Percentiles rank a stretch among this genome's conserved stretches.
Evolutionary conservation across 2,113 vertebrate species (phyloP).

Genomic region (Marmota monax): DNA sequence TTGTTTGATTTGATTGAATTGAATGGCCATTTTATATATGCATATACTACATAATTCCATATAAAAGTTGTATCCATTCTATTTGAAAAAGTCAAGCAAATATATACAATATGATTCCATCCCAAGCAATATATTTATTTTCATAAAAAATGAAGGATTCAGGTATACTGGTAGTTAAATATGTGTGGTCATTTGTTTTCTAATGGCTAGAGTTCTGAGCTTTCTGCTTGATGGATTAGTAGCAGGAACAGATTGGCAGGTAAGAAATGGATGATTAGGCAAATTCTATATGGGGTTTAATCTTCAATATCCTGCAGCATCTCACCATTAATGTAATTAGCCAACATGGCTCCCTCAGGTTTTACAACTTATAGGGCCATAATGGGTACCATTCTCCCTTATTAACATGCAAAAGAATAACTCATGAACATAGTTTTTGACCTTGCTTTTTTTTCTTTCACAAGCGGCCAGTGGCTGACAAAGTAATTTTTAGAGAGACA

Average conservation of each 20-base stretch:
- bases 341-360: slow-evolving; percentile 48
- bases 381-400: slow-evolving; percentile 61
- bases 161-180: neutral
- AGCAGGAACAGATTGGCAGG: slow-evolving; percentile 44
- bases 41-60: slow-evolving; percentile 11
- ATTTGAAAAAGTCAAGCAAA: slow-evolving; percentile 57
- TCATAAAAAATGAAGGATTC: slow-evolving; percentile 58
- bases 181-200: slow-evolving; percentile 65
- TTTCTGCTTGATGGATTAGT: slow-evolving; percentile 63
- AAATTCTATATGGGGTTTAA: slow-evolving; percentile 59
- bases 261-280: slow-evolving; percentile 64
- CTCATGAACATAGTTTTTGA: slow-evolving; percentile 59
- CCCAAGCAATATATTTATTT: slow-evolving; percentile 51
- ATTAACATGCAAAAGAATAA: slow-evolving; percentile 65
- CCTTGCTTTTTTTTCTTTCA: slow-evolving; percentile 70
- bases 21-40: neutral
- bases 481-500: slow-evolving; percentile 51
- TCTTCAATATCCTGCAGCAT: slow-evolving; percentile 67
- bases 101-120: slow-evolving; percentile 51
- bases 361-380: slow-evolving; percentile 58
- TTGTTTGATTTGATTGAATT: neutral
- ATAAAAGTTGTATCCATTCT: slow-evolving; percentile 46
- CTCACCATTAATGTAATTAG: slow-evolving; percentile 70
- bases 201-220: neutral
- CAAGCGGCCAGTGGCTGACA: slow-evolving; percentile 55